Conservation (phyloP, 2,113 vertebrate genomes). For the Strix aluco region DNA sequence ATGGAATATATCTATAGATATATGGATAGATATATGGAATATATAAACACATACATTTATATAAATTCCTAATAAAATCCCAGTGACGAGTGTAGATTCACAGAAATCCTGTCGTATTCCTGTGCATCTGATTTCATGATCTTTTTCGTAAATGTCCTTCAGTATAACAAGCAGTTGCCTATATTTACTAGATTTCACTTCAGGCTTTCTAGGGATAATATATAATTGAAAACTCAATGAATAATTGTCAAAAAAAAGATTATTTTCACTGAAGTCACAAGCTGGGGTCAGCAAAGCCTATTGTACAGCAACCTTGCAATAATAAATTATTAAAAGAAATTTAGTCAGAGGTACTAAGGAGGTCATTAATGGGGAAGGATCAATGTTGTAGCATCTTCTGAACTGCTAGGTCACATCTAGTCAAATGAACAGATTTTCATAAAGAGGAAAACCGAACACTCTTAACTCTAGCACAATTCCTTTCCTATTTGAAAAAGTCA, state of each 20-base stretch:
- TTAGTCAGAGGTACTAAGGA: background rate
- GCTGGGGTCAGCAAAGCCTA: background rate
- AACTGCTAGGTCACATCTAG: background rate
- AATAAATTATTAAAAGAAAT: background rate
- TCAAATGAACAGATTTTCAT: background rate
- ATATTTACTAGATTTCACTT: background rate
- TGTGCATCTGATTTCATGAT: background rate
- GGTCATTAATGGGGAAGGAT: background rate
- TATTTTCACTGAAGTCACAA: background rate
- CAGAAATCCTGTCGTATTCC: background rate
- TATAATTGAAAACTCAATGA: background rate
- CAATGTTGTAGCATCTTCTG: background rate
- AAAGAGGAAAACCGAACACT: background rate
- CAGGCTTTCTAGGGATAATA: background rate
- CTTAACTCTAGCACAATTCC: rapidly evolving
- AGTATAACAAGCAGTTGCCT: background rate
- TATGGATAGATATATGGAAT: too few species aligned
- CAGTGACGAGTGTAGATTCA: rapidly evolving
- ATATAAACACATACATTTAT: background rate
- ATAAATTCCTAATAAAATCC: background rate
- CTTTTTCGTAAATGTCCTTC: background rate
- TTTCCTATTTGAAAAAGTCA: background rate
- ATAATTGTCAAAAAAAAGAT: background rate
- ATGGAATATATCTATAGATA: too few species aligned
- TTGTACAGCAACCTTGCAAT: background rate